Percentiles rank a stretch among this genome's conserved stretches.
phyloP scores from a whole-genome alignment of 2,888 invertebrate genomes.

The Dermolepida albohirtum region DNA sequence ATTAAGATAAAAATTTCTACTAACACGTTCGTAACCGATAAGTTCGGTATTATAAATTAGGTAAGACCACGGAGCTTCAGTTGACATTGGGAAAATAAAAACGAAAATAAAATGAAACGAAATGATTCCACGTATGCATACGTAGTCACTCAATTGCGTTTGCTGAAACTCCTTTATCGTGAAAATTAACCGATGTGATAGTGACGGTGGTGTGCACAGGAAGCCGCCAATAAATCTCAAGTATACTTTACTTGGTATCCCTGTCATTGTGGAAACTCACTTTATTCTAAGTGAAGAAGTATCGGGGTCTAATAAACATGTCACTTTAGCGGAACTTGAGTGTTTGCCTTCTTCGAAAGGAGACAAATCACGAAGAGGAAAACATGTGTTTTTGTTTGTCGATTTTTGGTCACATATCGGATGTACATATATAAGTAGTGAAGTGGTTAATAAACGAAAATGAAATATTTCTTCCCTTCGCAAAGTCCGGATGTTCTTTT shows the following conservation, averaged over 20 bases:
- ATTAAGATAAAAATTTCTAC: constrained; percentile 34
- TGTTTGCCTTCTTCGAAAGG: constrained; percentile 19
- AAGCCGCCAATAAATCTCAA: constrained; percentile 34
- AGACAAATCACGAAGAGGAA: constrained; percentile 14
- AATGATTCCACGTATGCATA: constrained; percentile 2
- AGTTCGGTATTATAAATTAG: constrained; percentile 17
- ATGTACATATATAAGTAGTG: not conserved
- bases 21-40: constrained; percentile 34
- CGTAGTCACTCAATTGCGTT: not conserved
- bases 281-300: constrained; percentile 21
- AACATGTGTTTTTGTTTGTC: constrained; percentile 6
- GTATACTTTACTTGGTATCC: constrained; percentile 21
- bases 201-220: constrained; percentile 9
- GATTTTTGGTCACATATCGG: not conserved
- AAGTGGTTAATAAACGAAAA: constrained; percentile 6
- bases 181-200: constrained; percentile 29
- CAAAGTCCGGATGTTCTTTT: too few relatives aligned
- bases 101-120: not conserved
- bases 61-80: not conserved
- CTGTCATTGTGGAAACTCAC: constrained; percentile 26
- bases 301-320: constrained; percentile 27
- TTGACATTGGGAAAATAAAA: not conserved
- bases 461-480: too few relatives aligned
- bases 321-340: constrained; percentile 16
- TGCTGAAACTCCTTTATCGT: not conserved